phyloP scores from a whole-genome alignment of 1,140 invertebrate genomes.

The Myzus persicae region DNA sequence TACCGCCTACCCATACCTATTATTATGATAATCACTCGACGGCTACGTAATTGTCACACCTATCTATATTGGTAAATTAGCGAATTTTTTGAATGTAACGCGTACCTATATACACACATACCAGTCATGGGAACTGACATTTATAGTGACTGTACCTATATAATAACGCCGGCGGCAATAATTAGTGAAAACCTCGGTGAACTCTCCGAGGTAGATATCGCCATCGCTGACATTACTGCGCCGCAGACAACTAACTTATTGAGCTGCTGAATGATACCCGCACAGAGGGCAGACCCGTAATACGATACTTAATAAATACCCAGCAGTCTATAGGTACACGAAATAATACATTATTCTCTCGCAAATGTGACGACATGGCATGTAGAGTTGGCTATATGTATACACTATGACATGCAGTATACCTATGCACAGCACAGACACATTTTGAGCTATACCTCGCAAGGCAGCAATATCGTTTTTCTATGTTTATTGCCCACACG shows the following conservation, averaged over 20 bases:
- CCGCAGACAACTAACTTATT: neutral
- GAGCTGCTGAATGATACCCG: neutral
- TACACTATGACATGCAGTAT: too few species aligned
- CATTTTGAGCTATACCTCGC: too few species aligned
- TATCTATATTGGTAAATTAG: neutral
- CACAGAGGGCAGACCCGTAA: neutral
- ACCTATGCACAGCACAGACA: too few species aligned
- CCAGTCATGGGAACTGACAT: constrained; percentile 6
- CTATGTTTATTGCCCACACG: too few species aligned
- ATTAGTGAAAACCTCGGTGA: constrained; percentile 4
- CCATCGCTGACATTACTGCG: neutral
- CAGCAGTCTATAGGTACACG: neutral
- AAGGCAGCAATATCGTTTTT: too few species aligned
- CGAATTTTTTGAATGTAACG: neutral
- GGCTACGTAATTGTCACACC: neutral
- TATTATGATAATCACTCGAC: neutral
- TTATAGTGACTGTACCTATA: neutral
- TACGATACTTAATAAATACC: neutral
- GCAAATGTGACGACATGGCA: neutral
- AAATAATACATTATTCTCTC: neutral
- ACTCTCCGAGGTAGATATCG: neutral
- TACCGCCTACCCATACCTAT: neutral
- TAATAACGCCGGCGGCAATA: neutral
- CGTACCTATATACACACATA: neutral
- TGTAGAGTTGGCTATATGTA: neutral